Evolutionary conservation across 2,797 vertebrate species (phyloP).

Genomic region (Chelon labrosus): DNA sequence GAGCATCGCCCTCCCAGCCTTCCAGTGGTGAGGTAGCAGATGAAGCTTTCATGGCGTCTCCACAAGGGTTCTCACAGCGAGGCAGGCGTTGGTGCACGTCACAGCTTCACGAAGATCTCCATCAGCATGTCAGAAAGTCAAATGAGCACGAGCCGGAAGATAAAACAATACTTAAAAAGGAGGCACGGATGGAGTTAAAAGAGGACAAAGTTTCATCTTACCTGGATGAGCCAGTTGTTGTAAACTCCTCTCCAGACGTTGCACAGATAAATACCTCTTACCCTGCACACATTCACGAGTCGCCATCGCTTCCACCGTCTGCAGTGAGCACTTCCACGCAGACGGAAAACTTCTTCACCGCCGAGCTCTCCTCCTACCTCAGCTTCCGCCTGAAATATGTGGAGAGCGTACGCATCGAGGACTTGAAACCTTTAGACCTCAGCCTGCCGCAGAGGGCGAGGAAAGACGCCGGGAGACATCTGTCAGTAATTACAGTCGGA

Average conservation of each 20-base stretch:
- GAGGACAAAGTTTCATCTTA: neutral
- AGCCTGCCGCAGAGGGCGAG: constrained; percentile 76
- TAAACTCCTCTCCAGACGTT: neutral
- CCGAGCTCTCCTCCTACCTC: constrained; percentile 65
- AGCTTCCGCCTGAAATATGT: constrained; percentile 53
- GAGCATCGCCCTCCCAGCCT: constrained; percentile 36
- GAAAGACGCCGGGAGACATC: neutral
- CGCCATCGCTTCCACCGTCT: neutral
- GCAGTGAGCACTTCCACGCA: constrained; percentile 74
- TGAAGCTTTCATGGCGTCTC: constrained; percentile 8
- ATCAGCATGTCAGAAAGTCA: neutral
- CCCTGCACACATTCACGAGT: neutral
- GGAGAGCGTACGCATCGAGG: neutral
- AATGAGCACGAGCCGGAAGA: neutral
- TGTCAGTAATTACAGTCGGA: neutral
- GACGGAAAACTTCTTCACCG: constrained; percentile 85
- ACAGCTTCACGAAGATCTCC: too few species aligned
- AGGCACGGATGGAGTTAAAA: constrained; percentile 1
- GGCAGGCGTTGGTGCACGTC: neutral
- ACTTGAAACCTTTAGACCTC: constrained; percentile 77
- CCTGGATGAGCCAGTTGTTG: constrained; percentile 4
- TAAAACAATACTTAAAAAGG: too few species aligned
- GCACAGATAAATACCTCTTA: neutral
- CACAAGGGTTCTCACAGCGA: neutral
- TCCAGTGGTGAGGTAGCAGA: constrained; percentile 64